phyloP scores from a whole-genome alignment of 2,888 invertebrate species.

The Amiota mariae region DNA sequence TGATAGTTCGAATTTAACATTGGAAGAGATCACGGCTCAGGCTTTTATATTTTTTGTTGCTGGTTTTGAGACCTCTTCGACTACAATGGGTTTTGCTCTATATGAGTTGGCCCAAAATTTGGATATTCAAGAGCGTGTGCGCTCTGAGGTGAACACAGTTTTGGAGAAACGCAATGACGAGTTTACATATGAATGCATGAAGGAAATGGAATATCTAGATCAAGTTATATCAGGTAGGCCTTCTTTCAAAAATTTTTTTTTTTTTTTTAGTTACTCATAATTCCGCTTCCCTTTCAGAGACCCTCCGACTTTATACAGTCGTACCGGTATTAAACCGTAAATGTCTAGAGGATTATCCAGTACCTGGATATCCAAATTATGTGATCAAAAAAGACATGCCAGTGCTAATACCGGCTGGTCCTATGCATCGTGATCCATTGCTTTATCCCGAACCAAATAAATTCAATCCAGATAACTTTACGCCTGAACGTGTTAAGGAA shows the following conservation, averaged over 20 bases:
- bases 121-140: slow-evolving; percentile 62
- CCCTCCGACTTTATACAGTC: slow-evolving; percentile 76
- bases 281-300: slow-evolving; percentile 71
- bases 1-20: slow-evolving; percentile 52
- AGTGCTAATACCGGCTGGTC: slow-evolving; percentile 64
- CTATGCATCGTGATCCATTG: slow-evolving; percentile 76
- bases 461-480: slow-evolving; percentile 78
- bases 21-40: slow-evolving; percentile 68
- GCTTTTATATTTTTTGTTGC: slow-evolving; percentile 70
- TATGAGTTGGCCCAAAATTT: slow-evolving; percentile 62
- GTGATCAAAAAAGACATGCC: slow-evolving; percentile 72
- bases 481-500: slow-evolving; percentile 76
- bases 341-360: slow-evolving; percentile 74
- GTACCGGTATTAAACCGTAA: slow-evolving; percentile 74
- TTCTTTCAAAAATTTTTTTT: not conserved
- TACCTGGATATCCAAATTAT: slow-evolving; percentile 73
- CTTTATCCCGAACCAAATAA: slow-evolving; percentile 75
- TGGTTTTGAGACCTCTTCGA: slow-evolving; percentile 80
- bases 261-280: not conserved
- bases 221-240: slow-evolving; percentile 73
- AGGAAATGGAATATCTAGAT: slow-evolving; percentile 74
- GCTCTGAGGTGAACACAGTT: slow-evolving; percentile 71
- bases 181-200: slow-evolving; percentile 68
- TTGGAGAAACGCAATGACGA: slow-evolving; percentile 60
- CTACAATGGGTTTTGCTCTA: slow-evolving; percentile 75